These are phyloP conservation scores for Bungarus multicinctus DNA, from an alignment of 2,113 vertebrate genomes.

Conservation along the genomic window DNA sequence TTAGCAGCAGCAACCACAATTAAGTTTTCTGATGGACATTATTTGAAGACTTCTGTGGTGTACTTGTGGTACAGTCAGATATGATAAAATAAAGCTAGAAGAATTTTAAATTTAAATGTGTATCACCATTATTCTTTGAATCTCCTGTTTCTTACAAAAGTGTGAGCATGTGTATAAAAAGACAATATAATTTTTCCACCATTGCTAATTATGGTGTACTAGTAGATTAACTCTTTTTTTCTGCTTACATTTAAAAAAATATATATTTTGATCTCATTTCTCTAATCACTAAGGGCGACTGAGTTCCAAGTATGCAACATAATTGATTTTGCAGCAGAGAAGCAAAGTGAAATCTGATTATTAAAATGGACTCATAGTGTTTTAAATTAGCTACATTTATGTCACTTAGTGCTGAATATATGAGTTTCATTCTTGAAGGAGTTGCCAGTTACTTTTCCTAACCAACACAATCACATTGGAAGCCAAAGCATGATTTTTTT, in stretches of 20 bases:
- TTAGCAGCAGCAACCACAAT: too few species aligned
- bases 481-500: neutral
- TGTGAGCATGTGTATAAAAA: neutral
- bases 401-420: neutral
- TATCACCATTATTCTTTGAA: neutral
- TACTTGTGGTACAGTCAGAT: neutral
- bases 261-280: neutral
- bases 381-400: neutral
- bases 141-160: neutral
- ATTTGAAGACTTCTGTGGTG: neutral
- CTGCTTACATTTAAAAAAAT: neutral
- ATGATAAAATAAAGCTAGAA: neutral
- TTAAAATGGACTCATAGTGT: neutral
- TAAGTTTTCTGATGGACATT: neutral
- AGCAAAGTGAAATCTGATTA: neutral
- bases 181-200: neutral
- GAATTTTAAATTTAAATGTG: neutral
- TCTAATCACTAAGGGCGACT: neutral
- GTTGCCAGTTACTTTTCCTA: neutral
- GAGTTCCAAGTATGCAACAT: neutral
- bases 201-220: neutral
- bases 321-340: neutral
- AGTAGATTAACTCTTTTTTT: neutral
- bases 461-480: neutral
- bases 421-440: neutral